Percentiles rank a stretch among this genome's conserved stretches.
Evolutionary conservation across 2,888 invertebrate species (phyloP).

Genomic region (Calliopum simillimum): DNA sequence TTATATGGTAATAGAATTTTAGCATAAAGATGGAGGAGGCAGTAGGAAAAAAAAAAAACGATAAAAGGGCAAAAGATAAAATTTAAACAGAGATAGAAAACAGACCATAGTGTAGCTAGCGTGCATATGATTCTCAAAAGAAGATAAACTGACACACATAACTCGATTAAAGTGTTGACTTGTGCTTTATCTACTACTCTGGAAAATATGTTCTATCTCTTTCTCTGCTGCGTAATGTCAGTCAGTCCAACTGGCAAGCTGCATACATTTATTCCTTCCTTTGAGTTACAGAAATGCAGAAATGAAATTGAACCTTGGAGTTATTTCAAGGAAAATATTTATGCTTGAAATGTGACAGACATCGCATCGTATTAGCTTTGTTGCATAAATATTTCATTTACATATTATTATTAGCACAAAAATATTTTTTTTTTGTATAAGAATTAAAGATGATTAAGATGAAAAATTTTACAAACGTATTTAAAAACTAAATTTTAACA

Average conservation of each 20-base stretch:
- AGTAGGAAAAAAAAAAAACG: neutral
- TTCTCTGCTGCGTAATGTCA: neutral
- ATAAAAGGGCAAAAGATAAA: neutral
- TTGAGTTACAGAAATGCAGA: no score
- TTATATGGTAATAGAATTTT: neutral
- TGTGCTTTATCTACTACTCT: neutral
- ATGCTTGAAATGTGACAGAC: no score
- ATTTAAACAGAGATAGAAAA: neutral
- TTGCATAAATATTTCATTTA: no score
- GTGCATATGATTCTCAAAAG: neutral
- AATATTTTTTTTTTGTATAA: no score
- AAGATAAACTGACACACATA: constrained; percentile 30
- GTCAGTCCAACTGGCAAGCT: neutral
- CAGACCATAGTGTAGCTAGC: constrained; percentile 1
- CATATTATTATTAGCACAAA: no score
- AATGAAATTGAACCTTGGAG: no score
- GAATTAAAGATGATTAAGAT: no score
- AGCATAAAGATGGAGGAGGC: neutral
- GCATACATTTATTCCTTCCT: no score
- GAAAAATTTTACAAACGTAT: no score
- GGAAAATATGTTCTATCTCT: neutral
- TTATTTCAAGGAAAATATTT: no score
- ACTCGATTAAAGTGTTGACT: constrained; percentile 32
- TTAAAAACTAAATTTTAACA: no score
- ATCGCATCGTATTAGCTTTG: no score